These are phyloP conservation scores for Caenorhabditis brenneri DNA, from an alignment of 1,140 invertebrate genomes.

Conservation along the genomic window DNA sequence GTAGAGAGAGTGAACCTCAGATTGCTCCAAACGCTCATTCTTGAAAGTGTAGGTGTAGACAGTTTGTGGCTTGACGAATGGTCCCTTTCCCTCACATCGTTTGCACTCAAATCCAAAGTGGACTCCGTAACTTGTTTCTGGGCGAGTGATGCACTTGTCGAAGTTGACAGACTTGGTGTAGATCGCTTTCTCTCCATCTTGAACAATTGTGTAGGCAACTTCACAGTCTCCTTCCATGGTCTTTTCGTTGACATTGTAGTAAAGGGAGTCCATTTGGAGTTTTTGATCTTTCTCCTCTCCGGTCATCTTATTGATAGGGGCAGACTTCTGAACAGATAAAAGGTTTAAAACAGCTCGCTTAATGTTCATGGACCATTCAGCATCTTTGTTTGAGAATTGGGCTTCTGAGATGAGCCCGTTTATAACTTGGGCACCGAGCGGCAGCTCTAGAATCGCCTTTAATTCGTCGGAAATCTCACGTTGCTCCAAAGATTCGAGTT, in stretches of 20 bases:
- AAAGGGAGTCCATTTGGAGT: not conserved
- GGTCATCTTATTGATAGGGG: not conserved
- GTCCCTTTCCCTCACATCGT: conserved; percentile 40
- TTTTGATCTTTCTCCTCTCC: not conserved
- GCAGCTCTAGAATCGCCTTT: conserved; percentile 24
- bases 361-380: conserved; percentile 67
- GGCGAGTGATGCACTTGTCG: conserved; percentile 61
- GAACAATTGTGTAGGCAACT: conserved; percentile 56
- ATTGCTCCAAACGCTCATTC: conserved; percentile 11
- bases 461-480: conserved; percentile 29
- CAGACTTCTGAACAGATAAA: conserved; percentile 55
- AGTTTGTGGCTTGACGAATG: conserved; percentile 30
- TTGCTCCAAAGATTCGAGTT: conserved; percentile 30
- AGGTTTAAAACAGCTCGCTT: conserved; percentile 67
- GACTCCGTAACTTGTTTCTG: conserved; percentile 57
- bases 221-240: conserved; percentile 63
- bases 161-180: conserved; percentile 68
- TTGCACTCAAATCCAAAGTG: conserved; percentile 47
- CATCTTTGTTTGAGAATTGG: conserved; percentile 59
- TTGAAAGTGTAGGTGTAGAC: conserved; percentile 46
- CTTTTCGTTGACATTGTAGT: conserved; percentile 52
- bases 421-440: conserved; percentile 16
- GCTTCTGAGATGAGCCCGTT: conserved; percentile 47
- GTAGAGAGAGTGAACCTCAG: conserved; percentile 46
- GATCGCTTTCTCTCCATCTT: conserved; percentile 37